phyloP scores from a whole-genome alignment of 2,113 vertebrate genomes.

The Rhineura floridana region DNA sequence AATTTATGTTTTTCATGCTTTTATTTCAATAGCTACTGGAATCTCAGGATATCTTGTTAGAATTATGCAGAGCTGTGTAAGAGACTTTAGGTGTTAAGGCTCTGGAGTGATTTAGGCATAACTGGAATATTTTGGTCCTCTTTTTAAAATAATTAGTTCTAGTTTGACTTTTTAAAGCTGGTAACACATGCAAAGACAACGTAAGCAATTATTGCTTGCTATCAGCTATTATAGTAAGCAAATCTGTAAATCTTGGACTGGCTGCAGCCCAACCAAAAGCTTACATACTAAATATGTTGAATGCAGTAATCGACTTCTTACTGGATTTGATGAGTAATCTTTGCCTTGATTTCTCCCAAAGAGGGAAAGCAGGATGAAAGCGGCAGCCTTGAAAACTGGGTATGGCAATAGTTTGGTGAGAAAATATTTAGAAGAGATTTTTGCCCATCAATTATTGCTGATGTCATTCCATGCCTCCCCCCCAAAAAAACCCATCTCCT shows the following conservation, averaged over 20 bases:
- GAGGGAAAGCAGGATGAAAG: slow-evolving; percentile 49
- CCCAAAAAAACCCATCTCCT: not conserved
- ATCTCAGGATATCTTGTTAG: not conserved
- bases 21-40: not conserved
- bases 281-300: slow-evolving; percentile 53
- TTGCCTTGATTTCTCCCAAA: slow-evolving; percentile 43
- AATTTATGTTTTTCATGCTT: slow-evolving; percentile 27
- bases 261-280: slow-evolving; percentile 23
- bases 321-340: slow-evolving; percentile 52
- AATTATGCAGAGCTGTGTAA: not conserved
- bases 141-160: not conserved
- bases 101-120: not conserved
- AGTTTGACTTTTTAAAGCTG: not conserved
- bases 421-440: slow-evolving; percentile 64
- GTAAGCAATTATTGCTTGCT: not conserved
- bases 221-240: not conserved
- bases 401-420: slow-evolving; percentile 49
- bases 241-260: slow-evolving; percentile 32
- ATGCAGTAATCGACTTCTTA: slow-evolving; percentile 47
- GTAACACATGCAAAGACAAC: not conserved
- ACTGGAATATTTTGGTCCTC: not conserved
- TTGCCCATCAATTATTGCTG: slow-evolving; percentile 39
- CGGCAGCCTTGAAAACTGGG: slow-evolving; percentile 38
- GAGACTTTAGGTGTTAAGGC: not conserved
- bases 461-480: not conserved